These are phyloP conservation scores for Acanthosoma haemorrhoidale DNA, from an alignment of 2,888 invertebrate species.

Conservation along the genomic window DNA sequence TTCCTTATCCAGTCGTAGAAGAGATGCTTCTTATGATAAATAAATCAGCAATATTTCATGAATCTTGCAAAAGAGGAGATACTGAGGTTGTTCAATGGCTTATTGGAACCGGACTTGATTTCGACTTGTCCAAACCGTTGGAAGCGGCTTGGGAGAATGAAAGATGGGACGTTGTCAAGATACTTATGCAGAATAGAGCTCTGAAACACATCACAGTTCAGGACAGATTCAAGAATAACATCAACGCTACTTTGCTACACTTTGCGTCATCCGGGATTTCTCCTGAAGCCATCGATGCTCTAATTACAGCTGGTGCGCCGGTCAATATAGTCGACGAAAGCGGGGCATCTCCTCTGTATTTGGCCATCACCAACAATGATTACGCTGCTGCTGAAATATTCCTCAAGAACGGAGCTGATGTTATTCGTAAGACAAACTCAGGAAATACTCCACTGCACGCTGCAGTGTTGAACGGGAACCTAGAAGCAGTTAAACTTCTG, in stretches of 20 bases:
- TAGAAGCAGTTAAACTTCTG: background rate
- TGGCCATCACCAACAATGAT: background rate
- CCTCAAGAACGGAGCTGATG: background rate
- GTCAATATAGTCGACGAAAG: background rate
- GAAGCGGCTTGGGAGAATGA: background rate
- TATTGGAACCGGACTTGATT: background rate
- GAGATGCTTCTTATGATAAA: background rate
- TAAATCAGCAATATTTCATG: background rate
- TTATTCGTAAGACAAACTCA: background rate
- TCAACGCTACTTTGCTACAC: background rate
- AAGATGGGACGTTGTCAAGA: background rate
- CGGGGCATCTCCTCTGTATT: background rate
- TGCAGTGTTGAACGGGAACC: background rate
- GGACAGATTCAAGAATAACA: background rate
- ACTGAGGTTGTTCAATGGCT: background rate
- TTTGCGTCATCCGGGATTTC: background rate
- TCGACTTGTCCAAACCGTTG: background rate
- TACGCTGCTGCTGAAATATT: background rate
- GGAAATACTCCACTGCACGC: background rate
- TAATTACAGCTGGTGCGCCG: background rate
- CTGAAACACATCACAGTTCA: background rate
- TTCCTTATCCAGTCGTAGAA: background rate
- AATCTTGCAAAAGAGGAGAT: background rate
- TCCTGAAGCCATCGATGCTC: background rate
- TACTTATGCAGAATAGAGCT: background rate